Evolutionary conservation across 2,797 vertebrate species (phyloP).

Genomic region (Muscicapa striata): DNA sequence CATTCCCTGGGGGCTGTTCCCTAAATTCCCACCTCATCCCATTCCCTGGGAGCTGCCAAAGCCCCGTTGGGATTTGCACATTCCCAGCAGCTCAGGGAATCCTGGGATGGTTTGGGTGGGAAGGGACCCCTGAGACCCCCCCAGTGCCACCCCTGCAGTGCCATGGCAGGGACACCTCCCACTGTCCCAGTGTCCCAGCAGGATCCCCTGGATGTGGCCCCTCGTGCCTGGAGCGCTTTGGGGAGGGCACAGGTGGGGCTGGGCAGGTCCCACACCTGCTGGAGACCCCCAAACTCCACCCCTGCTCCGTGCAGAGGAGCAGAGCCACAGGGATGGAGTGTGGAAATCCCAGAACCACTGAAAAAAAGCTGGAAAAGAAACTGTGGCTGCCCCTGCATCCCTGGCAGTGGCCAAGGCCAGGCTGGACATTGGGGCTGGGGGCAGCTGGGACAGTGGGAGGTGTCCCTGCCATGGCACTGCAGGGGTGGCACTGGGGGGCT

Average conservation of each 20-base stretch:
- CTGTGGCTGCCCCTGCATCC: not conserved
- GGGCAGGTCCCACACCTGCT: not conserved
- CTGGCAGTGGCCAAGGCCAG: too few relatives aligned
- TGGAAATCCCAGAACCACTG: too few relatives aligned
- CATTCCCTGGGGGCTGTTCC: not conserved
- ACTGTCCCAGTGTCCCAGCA: accelerated
- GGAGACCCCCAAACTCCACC: not conserved
- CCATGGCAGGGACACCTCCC: not conserved
- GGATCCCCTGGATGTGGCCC: not conserved
- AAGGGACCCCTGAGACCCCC: not conserved
- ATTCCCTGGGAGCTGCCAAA: not conserved
- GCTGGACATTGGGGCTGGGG: not conserved
- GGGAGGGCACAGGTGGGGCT: not conserved
- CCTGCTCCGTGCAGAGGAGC: not conserved
- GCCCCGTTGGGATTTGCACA: accelerated
- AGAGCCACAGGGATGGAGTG: not conserved
- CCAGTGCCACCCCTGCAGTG: not conserved
- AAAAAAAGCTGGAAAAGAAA: not conserved
- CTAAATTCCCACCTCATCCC: constrained; percentile 49
- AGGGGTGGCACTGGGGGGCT: not conserved
- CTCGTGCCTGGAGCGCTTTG: too few relatives aligned
- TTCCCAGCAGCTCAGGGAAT: not conserved
- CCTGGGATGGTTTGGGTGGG: not conserved
- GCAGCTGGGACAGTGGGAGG: not conserved
- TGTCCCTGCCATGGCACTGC: not conserved